Evolutionary conservation across 2,797 vertebrate genomes (phyloP), one percentile per base, ranked within the genome.

Genomic region (Lates japonicus): DNA sequence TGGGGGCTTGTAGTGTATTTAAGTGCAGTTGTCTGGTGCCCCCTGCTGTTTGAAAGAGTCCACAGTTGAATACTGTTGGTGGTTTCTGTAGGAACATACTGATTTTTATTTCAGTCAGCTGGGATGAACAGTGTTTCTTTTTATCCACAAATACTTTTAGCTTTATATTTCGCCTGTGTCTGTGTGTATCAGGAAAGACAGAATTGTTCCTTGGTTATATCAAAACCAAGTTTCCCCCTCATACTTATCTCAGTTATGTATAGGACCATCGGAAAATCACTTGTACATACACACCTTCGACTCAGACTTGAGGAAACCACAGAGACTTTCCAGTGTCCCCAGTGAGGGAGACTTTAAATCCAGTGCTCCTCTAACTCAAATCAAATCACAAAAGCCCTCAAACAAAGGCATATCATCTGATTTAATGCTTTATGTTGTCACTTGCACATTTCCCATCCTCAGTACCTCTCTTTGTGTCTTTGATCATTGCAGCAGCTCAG

Each of bases 1-100:
- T 16, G 6, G 0, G n/a, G 37, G 2, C 37, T 54, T 9, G 6
- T 22, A 1, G 44, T 57, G 20, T 17, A 31, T 60, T 62, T 39
- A 75, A 80, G 70, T 44, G 14, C 55, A 74, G 77, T 67, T 42
- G n/a, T 84, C 37, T 94, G 78, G 84, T 72, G 52, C 90, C 89
- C 86, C 78, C 93, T 94, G 80, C 61, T 93, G 89, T 8, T 60
- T 37, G 5, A 60, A 48, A 19, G 0, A 55, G 5, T 25, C 44
- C 37, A 46, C 17, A 60, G 46, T 39, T 31, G 5, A 37, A 16
- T 25, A 37, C 19, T 39, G 14, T 31, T 29, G 9, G 19, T 22
- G 61, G 22, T 58, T 7, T 57, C n/a, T 42, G 22, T 17, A 0
- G 16, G 14, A 9, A 35, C 6, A 37, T 29, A 16, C 46, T 61